Evolutionary conservation across 2,113 vertebrate genomes (phyloP), one percentile per base, ranked within the genome.

Genomic region (Phaethornis superciliosus): DNA sequence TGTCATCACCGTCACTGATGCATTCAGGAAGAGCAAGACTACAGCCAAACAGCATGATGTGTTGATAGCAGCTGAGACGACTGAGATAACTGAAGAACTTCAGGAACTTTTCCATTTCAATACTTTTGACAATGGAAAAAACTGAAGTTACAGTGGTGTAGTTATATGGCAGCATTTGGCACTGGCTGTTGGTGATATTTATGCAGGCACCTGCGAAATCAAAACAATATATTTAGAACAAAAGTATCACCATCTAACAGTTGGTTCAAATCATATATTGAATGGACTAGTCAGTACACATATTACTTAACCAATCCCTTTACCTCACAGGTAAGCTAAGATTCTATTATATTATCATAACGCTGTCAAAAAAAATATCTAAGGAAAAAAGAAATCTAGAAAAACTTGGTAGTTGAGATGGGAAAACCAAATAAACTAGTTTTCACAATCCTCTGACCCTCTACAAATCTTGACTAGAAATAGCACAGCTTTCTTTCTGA

Each of bases 31-130:
- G 98, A 32, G 98, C 99, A 13, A 99, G 98, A 87, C 98, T 98
- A 85, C 99, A 99, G 97, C 99, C 99, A 40, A 99, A 99, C 65
- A 99, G 97, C 99, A 99, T 98, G 98, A 99, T 99, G 97, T 99
- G 99, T 82, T 98, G 98, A 98, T 99, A 99, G 97, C 99, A 99
- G 69, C 97, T 98, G 59, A 99, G 98, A 83, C 99, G 98, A 87
- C 92, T 98, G 93, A 99, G 99, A 97, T 99, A 99, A 88, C 95
- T 98, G 98, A 99, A 99, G 97, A 99, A 99, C 98, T 98, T 99
- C 96, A 99, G 98, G 97, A 99, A 98, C 98, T 99, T 99, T 96
- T 99, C 99, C 51, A 98, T 97, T 94, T 99, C 98, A 20, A 98
- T 98, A 76, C 93, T 98, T 97, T 98, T 98, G 95, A 98, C 97